These are phyloP conservation scores for Hipposideros larvatus DNA, from an alignment of 2,797 vertebrate species.

Conservation along the genomic window DNA sequence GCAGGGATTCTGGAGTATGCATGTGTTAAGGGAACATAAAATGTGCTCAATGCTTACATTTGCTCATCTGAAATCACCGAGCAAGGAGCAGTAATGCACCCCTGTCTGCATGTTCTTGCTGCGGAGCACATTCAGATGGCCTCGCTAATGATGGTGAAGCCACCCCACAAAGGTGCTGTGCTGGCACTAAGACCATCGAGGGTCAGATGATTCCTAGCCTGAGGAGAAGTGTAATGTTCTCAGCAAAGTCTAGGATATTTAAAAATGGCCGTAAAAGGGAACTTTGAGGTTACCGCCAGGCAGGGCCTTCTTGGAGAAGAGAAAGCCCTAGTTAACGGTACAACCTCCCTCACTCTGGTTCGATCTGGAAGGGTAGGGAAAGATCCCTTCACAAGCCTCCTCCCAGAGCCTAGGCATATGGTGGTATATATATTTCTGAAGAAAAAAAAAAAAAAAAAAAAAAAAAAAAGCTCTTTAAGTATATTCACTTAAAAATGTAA, in stretches of 20 bases:
- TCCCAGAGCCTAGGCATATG: not conserved
- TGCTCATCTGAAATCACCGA: not conserved
- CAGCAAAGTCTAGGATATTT: not conserved
- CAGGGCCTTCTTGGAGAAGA: not conserved
- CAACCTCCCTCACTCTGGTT: not conserved
- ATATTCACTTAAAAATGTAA: slow-evolving; percentile 52
- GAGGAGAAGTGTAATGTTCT: not conserved
- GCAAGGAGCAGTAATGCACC: not conserved
- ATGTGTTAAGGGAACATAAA: not conserved
- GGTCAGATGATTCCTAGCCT: not conserved
- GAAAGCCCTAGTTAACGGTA: not conserved
- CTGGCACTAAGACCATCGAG: not conserved
- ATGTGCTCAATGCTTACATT: not conserved
- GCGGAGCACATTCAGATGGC: not conserved
- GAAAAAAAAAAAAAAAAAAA: not conserved
- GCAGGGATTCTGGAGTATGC: not conserved
- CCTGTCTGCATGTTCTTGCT: not conserved
- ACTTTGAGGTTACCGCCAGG: not conserved
- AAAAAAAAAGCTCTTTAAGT: not conserved
- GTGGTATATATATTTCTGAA: not conserved
- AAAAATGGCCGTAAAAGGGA: not conserved
- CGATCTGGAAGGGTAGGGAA: not conserved
- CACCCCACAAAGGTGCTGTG: not conserved
- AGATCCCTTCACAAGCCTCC: fast-evolving
- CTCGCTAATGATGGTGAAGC: not conserved